A percentile compares a stretch with the other conserved stretches of the same genome.
Conservation (phyloP, 2,888 invertebrate genomes). For the Balanococcus diminutus region DNA sequence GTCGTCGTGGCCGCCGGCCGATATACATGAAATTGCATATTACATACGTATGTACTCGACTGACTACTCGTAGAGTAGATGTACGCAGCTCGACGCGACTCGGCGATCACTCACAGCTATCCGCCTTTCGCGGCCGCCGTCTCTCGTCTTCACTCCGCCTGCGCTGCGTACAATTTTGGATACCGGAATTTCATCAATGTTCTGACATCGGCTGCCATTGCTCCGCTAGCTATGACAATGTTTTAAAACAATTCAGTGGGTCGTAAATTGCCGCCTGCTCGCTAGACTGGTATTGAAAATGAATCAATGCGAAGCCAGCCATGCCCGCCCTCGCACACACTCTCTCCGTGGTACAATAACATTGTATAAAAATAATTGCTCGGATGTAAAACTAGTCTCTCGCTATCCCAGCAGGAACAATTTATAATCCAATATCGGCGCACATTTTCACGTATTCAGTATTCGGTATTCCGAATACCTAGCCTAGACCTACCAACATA, state of each 20-base stretch:
- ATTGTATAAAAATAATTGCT: not conserved
- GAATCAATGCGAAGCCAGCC: too few relatives aligned
- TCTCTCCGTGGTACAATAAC: too few relatives aligned
- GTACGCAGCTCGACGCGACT: not conserved
- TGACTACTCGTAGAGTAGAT: not conserved
- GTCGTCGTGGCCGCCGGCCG: not conserved
- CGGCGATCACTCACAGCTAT: not conserved
- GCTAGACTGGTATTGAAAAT: too few relatives aligned
- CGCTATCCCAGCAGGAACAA: not conserved
- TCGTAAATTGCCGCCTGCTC: too few relatives aligned
- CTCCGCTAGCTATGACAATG: not conserved
- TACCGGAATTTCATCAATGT: not conserved
- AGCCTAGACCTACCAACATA: not conserved
- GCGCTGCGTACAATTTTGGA: not conserved
- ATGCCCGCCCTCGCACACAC: too few relatives aligned
- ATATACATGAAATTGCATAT: constrained; percentile 3
- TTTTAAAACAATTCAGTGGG: not conserved
- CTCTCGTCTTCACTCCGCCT: not conserved
- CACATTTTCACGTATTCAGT: not conserved
- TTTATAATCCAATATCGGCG: not conserved
- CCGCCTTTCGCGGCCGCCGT: not conserved
- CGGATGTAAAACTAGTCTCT: not conserved
- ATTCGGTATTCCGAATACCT: not conserved
- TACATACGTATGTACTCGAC: not conserved
- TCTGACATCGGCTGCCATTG: not conserved